A percentile compares a stretch with the other conserved stretches of the same genome.
These are phyloP conservation scores for Semaprochilodus insignis DNA, from an alignment of 2,797 vertebrate species.

Conservation along the genomic window DNA sequence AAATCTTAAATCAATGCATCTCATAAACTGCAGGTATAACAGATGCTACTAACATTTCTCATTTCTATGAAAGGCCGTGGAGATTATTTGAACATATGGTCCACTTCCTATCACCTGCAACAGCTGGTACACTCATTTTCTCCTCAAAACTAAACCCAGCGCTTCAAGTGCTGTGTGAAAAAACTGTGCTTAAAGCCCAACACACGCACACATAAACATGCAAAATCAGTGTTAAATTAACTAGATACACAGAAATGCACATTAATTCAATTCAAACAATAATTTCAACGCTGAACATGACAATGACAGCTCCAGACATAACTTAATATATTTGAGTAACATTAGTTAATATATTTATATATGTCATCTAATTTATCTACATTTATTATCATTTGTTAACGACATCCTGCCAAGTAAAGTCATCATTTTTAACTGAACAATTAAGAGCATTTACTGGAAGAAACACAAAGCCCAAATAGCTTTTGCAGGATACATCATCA, in stretches of 20 bases:
- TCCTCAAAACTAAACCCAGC: not conserved
- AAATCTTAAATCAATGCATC: not conserved
- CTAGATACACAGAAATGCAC: not conserved
- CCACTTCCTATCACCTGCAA: not conserved
- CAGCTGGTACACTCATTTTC: not conserved
- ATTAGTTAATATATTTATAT: too few species aligned
- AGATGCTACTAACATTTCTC: not conserved
- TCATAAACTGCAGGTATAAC: not conserved
- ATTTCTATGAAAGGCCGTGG: not conserved
- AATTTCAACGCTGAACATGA: too few species aligned
- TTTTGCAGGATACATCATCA: too few species aligned
- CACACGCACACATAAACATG: not conserved
- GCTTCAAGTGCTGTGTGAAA: not conserved
- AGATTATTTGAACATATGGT: conserved; percentile 12
- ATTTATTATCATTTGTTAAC: too few species aligned
- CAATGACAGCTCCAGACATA: too few species aligned
- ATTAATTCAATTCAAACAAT: not conserved
- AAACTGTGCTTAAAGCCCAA: not conserved
- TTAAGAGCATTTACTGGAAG: too few species aligned
- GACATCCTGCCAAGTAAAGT: too few species aligned
- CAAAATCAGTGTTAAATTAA: not conserved
- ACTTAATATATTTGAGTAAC: too few species aligned
- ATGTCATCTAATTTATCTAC: too few species aligned
- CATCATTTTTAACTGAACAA: too few species aligned
- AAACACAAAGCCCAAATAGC: too few species aligned